A percentile compares a stretch with the other conserved stretches of the same genome.
These are phyloP conservation scores for Chlorodrepanis virens DNA, from an alignment of 2,113 vertebrate genomes.

Conservation along the genomic window DNA sequence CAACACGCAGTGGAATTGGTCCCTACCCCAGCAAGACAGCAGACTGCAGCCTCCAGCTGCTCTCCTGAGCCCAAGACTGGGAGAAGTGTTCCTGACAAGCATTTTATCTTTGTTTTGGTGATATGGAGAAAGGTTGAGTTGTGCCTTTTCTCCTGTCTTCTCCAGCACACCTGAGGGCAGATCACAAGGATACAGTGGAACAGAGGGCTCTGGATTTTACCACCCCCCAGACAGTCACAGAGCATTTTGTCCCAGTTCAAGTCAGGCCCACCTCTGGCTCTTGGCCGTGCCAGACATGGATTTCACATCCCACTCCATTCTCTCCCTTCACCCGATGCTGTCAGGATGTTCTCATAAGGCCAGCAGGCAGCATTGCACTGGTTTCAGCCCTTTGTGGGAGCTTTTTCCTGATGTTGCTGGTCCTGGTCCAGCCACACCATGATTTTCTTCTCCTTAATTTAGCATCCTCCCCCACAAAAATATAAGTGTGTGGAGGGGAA, in stretches of 20 bases:
- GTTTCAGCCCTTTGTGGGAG: background rate
- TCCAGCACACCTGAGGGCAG: background rate
- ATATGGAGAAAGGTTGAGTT: background rate
- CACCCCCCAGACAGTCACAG: rapidly evolving
- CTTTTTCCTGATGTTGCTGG: background rate
- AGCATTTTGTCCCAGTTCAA: background rate
- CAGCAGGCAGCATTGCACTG: rapidly evolving
- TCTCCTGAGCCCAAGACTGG: background rate
- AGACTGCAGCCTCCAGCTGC: background rate
- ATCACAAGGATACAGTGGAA: background rate
- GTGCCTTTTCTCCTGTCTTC: background rate
- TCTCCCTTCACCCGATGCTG: background rate
- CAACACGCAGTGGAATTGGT: background rate
- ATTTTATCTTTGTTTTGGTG: background rate
- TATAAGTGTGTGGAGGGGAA: background rate
- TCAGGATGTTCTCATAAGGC: background rate
- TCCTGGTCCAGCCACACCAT: background rate
- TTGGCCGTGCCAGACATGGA: background rate
- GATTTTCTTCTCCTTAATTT: background rate
- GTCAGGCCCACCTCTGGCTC: background rate
- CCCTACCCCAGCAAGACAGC: background rate
- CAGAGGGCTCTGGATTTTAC: background rate
- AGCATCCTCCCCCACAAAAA: background rate
- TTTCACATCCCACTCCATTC: background rate
- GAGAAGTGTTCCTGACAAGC: background rate